These are phyloP conservation scores for Prinia subflava DNA, from an alignment of 2,113 vertebrate genomes.

Conservation along the genomic window DNA sequence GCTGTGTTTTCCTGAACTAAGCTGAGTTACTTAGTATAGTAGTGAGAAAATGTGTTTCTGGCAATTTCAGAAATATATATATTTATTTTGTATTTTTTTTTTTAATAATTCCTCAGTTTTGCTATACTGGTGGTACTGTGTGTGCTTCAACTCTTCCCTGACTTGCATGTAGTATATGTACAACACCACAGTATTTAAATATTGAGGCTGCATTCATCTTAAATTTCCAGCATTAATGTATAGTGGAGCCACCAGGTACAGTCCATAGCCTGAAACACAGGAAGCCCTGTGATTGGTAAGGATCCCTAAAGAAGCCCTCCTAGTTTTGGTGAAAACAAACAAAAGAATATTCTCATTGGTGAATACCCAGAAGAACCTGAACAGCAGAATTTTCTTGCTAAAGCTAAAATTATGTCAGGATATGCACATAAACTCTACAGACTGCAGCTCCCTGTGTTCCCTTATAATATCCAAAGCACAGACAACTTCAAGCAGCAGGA, in stretches of 20 bases:
- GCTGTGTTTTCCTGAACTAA: not conserved
- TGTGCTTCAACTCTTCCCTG: not conserved
- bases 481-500: not conserved
- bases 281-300: no score
- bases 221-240: not conserved
- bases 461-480: not conserved
- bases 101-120: not conserved
- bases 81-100: rapidly evolving
- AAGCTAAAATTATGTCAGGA: not conserved
- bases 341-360: not conserved
- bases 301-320: not conserved
- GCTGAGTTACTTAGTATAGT: not conserved
- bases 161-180: not conserved
- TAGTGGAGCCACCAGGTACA: not conserved
- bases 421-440: not conserved
- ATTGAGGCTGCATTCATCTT: not conserved
- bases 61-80: not conserved
- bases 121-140: not conserved
- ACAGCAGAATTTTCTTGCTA: not conserved
- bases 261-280: not conserved
- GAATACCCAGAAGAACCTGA: not conserved
- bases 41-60: not conserved
- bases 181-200: not conserved
- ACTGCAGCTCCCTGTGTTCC: not conserved
- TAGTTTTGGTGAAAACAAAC: not conserved